Evolutionary conservation across 2,888 invertebrate species (phyloP).

Genomic region (Microplitis deprimator): DNA sequence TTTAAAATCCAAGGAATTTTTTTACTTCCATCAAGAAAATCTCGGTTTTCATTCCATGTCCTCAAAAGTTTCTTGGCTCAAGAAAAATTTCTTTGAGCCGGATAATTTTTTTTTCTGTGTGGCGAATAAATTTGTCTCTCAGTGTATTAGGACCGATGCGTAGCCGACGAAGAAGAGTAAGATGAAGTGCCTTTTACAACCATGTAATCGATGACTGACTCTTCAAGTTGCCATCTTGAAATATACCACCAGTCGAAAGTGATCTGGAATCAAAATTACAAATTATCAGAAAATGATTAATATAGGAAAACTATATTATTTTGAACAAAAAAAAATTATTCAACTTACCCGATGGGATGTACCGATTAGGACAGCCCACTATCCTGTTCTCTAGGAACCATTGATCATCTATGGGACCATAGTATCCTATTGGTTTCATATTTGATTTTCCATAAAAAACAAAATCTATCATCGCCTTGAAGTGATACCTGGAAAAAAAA

Average conservation of each 20-base stretch:
- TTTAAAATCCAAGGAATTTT: no score
- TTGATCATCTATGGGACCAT: not conserved
- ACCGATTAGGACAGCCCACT: not conserved
- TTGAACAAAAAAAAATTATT: not conserved
- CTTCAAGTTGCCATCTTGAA: no score
- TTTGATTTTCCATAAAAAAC: not conserved
- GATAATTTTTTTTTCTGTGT: no score
- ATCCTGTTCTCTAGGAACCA: not conserved
- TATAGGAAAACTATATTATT: not conserved
- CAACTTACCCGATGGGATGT: not conserved
- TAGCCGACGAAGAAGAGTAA: no score
- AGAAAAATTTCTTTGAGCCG: no score
- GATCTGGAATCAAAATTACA: not conserved
- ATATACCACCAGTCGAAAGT: not conserved
- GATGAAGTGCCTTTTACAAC: no score
- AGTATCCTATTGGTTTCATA: not conserved
- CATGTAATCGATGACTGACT: no score
- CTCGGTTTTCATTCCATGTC: no score
- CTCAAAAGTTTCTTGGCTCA: no score
- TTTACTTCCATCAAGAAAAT: no score
- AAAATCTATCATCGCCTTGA: not conserved
- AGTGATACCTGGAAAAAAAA: not conserved
- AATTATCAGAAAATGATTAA: not conserved
- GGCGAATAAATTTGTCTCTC: no score
- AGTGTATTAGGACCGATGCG: no score